Conservation (phyloP, 2,888 invertebrate genomes). For the Ennomos quercinarius region DNA sequence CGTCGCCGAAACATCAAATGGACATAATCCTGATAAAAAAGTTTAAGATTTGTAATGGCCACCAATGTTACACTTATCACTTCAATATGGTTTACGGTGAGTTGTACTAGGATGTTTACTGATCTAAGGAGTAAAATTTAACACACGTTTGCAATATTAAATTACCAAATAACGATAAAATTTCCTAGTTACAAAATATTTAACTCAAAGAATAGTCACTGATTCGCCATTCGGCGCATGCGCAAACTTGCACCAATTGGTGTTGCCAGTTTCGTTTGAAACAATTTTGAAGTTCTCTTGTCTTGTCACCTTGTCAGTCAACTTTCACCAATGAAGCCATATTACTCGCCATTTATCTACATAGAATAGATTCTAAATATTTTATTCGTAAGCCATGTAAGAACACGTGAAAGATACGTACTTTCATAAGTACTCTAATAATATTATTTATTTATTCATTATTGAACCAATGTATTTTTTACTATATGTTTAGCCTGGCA, state of each 20-base stretch:
- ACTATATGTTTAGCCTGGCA: too few relatives aligned
- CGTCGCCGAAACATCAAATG: constrained; percentile 86
- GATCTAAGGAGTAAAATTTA: constrained; percentile 56
- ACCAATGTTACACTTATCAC: constrained; percentile 83
- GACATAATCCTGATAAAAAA: constrained; percentile 84
- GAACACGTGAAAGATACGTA: too few relatives aligned
- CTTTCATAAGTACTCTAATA: too few relatives aligned
- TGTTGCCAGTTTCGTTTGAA: constrained; percentile 58
- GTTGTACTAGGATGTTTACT: constrained; percentile 53
- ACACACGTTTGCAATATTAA: constrained; percentile 69
- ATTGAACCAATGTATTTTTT: too few relatives aligned
- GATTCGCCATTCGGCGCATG: constrained; percentile 86
- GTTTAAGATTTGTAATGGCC: constrained; percentile 86
- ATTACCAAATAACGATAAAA: constrained; percentile 81
- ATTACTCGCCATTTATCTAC: background rate
- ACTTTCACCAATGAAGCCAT: constrained; percentile 1
- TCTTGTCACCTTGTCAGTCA: background rate
- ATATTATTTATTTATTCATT: too few relatives aligned
- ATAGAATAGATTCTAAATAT: too few relatives aligned
- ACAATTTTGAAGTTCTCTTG: constrained; percentile 6
- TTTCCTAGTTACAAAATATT: constrained; percentile 82
- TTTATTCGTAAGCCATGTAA: too few relatives aligned
- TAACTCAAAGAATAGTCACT: constrained; percentile 84
- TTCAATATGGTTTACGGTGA: constrained; percentile 59
- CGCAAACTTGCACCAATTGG: constrained; percentile 79